Base-by-base conservation (phyloP, 1,140 invertebrate genomes). In the Telenomus remus region DNA sequence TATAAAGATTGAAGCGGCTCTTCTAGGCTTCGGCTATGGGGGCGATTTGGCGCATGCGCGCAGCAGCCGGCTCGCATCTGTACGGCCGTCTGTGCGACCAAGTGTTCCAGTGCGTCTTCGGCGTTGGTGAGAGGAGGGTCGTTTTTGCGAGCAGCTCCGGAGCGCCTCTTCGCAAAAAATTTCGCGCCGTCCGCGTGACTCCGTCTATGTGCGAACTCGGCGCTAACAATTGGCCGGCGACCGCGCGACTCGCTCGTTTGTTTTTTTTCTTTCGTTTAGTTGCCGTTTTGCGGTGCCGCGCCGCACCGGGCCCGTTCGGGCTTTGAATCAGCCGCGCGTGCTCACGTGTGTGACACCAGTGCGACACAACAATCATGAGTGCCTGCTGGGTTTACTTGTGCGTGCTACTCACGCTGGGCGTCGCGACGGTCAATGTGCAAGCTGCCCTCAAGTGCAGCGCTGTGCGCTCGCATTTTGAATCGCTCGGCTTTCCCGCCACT, bases 391-490 rank as follows among this genome's bases (percentile, higher is more conserved):
- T 75, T 64, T 80, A 79, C 63, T 73, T 83, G 78, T 86, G 82
- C 73, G 73, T 83, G 65, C 55, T 84, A 57, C 54, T 85, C 81
- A 79, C 79, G 74, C 57, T 85, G 50, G 65, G 78, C 75, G 79
- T 81, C 55, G 64, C 72, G 44, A 75, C 77, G 65, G 13, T 49
- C 43, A 54, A 49, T 19, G 78, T 68, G 10, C 74, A 66, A 55
- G 82, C 82, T 44, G 81, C 79, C 47, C 81, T 86, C 44, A 85
- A 82, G 56, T 87, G 86, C 56, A 81, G 82, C 51, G 79, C 81
- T 50, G 86, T 87, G 73, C 83, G 72, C 48, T 74, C 85, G 50
- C 82, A 87, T 61, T 85, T 87, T 55, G 84, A 86, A 76, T 59
- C 81, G 4, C 79, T 87, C 48, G 86, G 86, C 10, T 87, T 88